These are phyloP conservation scores for Monoplex corrugatus DNA, from an alignment of 2,888 invertebrate genomes.

Conservation along the genomic window DNA sequence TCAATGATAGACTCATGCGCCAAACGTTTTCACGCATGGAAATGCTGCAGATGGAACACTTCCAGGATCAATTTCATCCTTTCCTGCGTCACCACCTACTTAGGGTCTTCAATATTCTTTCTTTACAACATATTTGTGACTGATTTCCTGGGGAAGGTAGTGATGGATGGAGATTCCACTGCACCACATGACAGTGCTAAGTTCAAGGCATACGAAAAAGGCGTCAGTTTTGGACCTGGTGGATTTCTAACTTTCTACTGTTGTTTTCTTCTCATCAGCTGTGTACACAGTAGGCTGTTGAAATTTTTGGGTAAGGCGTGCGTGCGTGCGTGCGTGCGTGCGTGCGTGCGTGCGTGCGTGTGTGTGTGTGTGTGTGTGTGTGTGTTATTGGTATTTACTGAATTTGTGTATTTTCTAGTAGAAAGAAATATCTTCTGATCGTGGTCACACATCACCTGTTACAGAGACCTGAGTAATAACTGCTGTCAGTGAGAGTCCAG, in stretches of 20 bases:
- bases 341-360: conserved; percentile 15
- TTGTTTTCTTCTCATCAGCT: background rate
- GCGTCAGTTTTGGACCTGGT: background rate
- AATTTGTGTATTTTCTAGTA: too few species aligned
- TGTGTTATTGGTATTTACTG: too few species aligned
- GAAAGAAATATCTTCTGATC: too few species aligned
- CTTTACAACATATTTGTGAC: conserved; percentile 25
- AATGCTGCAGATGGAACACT: background rate
- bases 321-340: conserved; percentile 28
- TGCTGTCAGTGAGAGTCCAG: too few species aligned
- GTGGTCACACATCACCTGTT: too few species aligned
- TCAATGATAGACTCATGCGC: background rate
- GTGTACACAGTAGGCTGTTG: conserved; percentile 7
- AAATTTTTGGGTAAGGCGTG: background rate
- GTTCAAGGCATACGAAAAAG: background rate
- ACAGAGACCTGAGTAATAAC: too few species aligned
- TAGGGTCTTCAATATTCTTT: background rate
- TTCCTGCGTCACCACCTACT: background rate
- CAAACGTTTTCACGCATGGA: background rate
- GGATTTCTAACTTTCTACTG: conserved; percentile 9
- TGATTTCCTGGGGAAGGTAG: conserved; percentile 35
- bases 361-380: conserved; percentile 33
- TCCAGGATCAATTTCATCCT: background rate
- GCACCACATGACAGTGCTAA: conserved; percentile 10
- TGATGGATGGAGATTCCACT: conserved; percentile 7